phyloP scores from a whole-genome alignment of 2,888 invertebrate species.

The Luperina testacea region DNA sequence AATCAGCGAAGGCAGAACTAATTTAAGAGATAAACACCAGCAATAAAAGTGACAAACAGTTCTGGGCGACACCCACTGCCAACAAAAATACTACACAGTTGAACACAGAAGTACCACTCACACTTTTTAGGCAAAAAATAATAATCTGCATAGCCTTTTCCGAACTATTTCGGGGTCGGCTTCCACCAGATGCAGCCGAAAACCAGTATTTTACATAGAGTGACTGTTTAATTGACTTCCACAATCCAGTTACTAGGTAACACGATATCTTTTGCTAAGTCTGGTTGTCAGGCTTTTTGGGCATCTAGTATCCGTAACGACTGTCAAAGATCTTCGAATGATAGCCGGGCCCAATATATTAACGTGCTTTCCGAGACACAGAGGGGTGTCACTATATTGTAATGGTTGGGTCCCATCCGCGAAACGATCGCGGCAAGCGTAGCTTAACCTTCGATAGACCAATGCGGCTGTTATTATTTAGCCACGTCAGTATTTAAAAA shows the following conservation, averaged over 20 bases:
- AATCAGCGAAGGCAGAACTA: slow-evolving; percentile 63
- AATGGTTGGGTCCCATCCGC: neutral
- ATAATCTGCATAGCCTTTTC: neutral
- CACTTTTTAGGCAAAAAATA: neutral
- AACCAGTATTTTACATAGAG: too few species aligned
- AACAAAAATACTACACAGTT: slow-evolving; percentile 7
- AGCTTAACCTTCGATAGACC: neutral
- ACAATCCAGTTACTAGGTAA: neutral
- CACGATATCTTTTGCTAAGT: neutral
- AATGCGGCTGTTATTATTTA: neutral
- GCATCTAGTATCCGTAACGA: neutral
- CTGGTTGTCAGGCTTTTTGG: neutral
- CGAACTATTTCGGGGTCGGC: neutral
- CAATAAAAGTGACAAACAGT: slow-evolving; percentile 67
- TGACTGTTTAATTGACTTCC: too few species aligned
- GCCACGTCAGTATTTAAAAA: too few species aligned
- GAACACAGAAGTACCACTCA: slow-evolving; percentile 36
- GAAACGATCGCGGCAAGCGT: neutral
- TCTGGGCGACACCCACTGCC: slow-evolving; percentile 50
- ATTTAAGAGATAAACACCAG: slow-evolving; percentile 68
- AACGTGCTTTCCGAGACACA: neutral
- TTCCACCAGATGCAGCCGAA: neutral
- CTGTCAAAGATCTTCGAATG: neutral
- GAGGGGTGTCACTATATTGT: neutral
- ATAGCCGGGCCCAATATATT: neutral